Evolutionary conservation across 2,888 invertebrate species (phyloP).

Genomic region (Drosophila niveifrons): DNA sequence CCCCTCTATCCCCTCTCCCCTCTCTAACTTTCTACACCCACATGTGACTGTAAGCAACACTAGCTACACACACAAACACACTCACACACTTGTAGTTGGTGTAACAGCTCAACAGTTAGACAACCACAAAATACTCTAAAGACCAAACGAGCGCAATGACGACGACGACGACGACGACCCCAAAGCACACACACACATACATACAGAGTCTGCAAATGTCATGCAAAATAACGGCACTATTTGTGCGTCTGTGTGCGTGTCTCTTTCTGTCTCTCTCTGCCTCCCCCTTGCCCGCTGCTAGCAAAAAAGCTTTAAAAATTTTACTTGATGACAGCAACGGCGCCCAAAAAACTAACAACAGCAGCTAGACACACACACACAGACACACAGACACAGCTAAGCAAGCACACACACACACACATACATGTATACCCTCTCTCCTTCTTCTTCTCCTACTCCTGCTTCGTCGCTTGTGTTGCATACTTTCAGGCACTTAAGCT

Average conservation of each 20-base stretch:
- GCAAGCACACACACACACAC: conserved; percentile 3
- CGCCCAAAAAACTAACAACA: conserved; percentile 68
- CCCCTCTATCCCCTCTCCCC: background rate
- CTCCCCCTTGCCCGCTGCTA: background rate
- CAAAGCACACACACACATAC: conserved; percentile 28
- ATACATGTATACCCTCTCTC: conserved; percentile 5
- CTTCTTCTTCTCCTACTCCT: background rate
- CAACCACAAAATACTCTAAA: conserved; percentile 74
- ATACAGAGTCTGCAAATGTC: conserved; percentile 59
- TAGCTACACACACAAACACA: conserved; percentile 20
- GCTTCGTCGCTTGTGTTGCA: conserved; percentile 70
- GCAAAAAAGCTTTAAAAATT: conserved; percentile 69
- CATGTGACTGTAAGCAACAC: conserved; percentile 19
- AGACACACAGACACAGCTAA: conserved; percentile 18
- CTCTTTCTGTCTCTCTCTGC: background rate
- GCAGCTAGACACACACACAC: conserved; percentile 24
- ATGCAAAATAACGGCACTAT: conserved; percentile 71
- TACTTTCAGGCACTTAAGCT: conserved; percentile 82
- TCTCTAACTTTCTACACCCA: conserved; percentile 22
- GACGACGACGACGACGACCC: conserved; percentile 35
- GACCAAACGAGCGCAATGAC: conserved; percentile 69
- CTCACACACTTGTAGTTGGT: conserved; percentile 16
- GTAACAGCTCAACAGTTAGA: conserved; percentile 71
- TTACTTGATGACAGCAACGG: conserved; percentile 46
- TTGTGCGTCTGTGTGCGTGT: conserved; percentile 38